Percentiles rank a stretch among this genome's conserved stretches.
These are phyloP conservation scores for Trachelus troglodyta DNA, from an alignment of 2,888 invertebrate species.

Conservation along the genomic window DNA sequence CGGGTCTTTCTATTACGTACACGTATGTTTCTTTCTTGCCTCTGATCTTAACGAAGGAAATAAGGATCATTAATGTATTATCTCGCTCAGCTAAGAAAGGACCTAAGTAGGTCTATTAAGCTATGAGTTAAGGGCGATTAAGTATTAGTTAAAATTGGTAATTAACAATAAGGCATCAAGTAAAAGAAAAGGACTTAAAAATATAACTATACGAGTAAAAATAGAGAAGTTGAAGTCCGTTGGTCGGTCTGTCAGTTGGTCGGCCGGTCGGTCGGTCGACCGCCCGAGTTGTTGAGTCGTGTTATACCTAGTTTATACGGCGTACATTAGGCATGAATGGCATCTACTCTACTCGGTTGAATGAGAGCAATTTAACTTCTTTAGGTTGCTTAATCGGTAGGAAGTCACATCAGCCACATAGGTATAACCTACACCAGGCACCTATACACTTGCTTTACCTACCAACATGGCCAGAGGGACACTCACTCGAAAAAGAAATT, in stretches of 20 bases:
- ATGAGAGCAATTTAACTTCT: constrained; percentile 67
- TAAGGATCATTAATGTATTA: not conserved
- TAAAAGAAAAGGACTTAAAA: not conserved
- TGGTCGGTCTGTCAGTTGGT: constrained; percentile 15
- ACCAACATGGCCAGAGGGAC: not conserved
- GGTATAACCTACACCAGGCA: constrained; percentile 25
- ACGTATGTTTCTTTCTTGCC: not conserved
- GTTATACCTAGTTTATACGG: constrained; percentile 66
- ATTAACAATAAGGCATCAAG: constrained; percentile 12
- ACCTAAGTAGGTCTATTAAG: constrained; percentile 18
- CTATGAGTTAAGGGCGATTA: constrained; percentile 20
- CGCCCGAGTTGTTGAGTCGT: constrained; percentile 60
- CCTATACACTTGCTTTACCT: constrained; percentile 18
- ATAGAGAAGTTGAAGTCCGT: constrained; percentile 3
- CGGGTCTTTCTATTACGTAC: not conserved
- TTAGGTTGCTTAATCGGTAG: constrained; percentile 67
- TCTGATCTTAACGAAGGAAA: constrained; percentile 6
- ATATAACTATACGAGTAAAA: not conserved
- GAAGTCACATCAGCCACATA: constrained; percentile 64
- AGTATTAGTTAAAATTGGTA: constrained; percentile 23
- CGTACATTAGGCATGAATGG: constrained; percentile 67
- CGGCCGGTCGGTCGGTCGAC: constrained; percentile 37
- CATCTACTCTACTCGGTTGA: constrained; percentile 65
- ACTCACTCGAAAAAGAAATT: not conserved
- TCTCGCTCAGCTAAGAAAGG: not conserved